Base-by-base conservation (phyloP, 64 coral and sea anemone species). In the Stichodactyla mertensii region DNA sequence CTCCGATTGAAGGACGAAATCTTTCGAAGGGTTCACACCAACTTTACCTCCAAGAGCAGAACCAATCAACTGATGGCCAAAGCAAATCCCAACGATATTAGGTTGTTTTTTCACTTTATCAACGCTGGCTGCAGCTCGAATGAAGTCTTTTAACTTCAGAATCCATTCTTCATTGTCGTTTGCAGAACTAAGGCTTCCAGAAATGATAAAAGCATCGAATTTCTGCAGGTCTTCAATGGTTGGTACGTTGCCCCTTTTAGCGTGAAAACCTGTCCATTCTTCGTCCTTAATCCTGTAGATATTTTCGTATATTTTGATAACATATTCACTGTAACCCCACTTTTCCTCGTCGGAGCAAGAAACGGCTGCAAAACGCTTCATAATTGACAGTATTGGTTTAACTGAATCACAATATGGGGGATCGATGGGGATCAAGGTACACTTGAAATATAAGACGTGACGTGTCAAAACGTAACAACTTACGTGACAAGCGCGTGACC, bases 141-240 rank as follows among this genome's bases (percentile, higher is more conserved):
- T 91, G 70, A 91, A 87, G 18, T 82, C 53, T 54, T 81, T 86
- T 10, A 87, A 28, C 64, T 91, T 82, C 12, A 78, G 52, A 19
- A 91, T 86, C 89, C 89, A 91, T 58, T 87, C 55, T 51, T 80
- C 16, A 52, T 91, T 31, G 55, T 91, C 89, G n/a, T 91, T 80
- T 0, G 83, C 77, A 15, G 89, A 91, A 27, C 26, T 51, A 23
- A 51, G 14, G 9, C 89, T 87, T 79, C 83, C 89, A 23, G 89
- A 81, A 59, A 86, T 79, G 24, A 91, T 23, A 45, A 91, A 86
- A 12, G 52, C 89, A 82, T 91, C 24, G 59, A 80, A 91, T 61
- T 60, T 91, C 22, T 86, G 6, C 10, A 79, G 36, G 77, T 79
- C 77, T 31, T 79, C 77, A 18, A 52, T 31, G 28, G 82, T 51